A percentile compares a stretch with the other conserved stretches of the same genome.
These are phyloP conservation scores for Pyrocoelia pectoralis DNA, from an alignment of 2,888 invertebrate species.

Conservation along the genomic window DNA sequence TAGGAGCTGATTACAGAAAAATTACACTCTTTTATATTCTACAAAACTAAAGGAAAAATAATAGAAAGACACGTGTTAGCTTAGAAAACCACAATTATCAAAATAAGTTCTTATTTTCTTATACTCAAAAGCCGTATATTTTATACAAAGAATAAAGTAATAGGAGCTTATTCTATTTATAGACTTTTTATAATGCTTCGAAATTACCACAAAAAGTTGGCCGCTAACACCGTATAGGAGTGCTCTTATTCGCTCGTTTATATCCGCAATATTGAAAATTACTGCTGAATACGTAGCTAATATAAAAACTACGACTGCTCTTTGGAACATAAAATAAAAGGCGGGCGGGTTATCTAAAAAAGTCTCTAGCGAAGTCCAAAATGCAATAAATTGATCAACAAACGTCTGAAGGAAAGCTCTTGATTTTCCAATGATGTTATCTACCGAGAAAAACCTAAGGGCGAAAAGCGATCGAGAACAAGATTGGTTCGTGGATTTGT, in stretches of 20 bases:
- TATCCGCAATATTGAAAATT: constrained; percentile 2
- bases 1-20: no score
- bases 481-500: neutral
- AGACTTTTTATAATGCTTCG: no score
- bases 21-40: no score
- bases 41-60: no score
- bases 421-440: neutral
- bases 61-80: no score
- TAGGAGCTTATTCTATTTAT: no score
- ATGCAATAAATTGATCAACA: constrained; percentile 4
- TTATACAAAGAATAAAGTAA: no score
- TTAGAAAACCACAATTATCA: no score
- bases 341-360: neutral
- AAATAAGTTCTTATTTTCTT: no score
- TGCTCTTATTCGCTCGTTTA: neutral
- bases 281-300: constrained; percentile 7
- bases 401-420: neutral
- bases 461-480: neutral
- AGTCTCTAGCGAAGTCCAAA: neutral
- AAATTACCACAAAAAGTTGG: no score
- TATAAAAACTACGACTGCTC: neutral
- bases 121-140: no score
- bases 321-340: constrained; percentile 7
- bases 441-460: neutral
- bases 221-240: no score